A percentile compares a stretch with the other conserved stretches of the same genome.
phyloP scores from a whole-genome alignment of 2,888 invertebrate genomes.

The Tachina grossa region DNA sequence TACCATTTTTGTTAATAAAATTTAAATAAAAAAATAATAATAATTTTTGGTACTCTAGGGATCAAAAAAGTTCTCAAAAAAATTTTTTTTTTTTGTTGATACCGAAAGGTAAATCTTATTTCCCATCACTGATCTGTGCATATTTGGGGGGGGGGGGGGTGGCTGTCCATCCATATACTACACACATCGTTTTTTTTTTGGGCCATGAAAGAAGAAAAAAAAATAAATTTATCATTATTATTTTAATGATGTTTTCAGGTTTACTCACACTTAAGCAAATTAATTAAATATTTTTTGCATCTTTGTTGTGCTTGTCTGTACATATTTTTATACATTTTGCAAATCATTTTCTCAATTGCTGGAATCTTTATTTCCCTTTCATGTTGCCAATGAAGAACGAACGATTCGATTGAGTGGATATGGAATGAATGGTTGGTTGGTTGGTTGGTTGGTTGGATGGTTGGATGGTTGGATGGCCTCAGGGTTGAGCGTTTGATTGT shows the following conservation, averaged over 20 bases:
- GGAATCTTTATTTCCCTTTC: background rate
- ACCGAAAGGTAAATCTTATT: too few relatives aligned
- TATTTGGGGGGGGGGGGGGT: conserved; percentile 2
- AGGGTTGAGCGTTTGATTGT: conserved; percentile 51
- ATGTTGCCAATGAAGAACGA: conserved; percentile 26
- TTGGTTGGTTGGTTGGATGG: background rate
- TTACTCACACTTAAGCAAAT: conserved; percentile 69
- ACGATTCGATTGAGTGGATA: background rate
- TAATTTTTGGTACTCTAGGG: too few relatives aligned
- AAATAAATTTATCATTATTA: conserved; percentile 60
- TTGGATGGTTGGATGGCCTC: conserved; percentile 27
- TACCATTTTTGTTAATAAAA: too few relatives aligned
- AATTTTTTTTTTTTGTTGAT: too few relatives aligned
- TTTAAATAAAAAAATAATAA: too few relatives aligned
- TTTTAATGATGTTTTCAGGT: conserved; percentile 57
- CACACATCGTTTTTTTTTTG: too few relatives aligned
- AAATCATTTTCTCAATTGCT: conserved; percentile 48
- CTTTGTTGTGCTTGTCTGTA: conserved; percentile 4
- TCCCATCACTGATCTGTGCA: too few relatives aligned
- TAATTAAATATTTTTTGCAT: conserved; percentile 66
- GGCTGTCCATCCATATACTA: too few relatives aligned
- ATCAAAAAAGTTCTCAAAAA: too few relatives aligned
- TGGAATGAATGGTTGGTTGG: background rate
- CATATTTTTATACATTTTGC: conserved; percentile 22
- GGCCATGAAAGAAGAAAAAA: background rate